Conservation (phyloP, 2,797 vertebrate species). For the Coendou prehensilis region DNA sequence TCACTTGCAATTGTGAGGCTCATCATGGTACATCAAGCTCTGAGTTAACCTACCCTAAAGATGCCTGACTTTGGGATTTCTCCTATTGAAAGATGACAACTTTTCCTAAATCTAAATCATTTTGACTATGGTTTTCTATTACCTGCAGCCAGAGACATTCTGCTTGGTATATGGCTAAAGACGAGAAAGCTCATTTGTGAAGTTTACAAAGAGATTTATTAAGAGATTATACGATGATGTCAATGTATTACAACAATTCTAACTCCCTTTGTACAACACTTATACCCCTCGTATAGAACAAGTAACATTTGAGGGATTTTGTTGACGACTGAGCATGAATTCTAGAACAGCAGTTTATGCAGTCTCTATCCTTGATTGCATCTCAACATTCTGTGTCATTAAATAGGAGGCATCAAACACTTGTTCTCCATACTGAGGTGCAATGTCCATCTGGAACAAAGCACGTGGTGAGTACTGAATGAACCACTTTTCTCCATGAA, state of each 20-base stretch:
- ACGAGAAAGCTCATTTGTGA: conserved; percentile 33
- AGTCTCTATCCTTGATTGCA: not conserved
- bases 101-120: conserved; percentile 32
- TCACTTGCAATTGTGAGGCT: conserved; percentile 15
- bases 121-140: conserved; percentile 18
- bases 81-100: not conserved
- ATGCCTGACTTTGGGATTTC: conserved; percentile 20
- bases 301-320: not conserved
- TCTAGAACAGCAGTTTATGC: not conserved
- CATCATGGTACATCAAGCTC: not conserved
- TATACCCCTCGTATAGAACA: not conserved
- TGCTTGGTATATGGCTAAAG: conserved; percentile 40
- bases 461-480: not conserved
- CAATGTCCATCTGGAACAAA: conserved; percentile 10
- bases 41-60: conserved; percentile 5
- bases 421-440: not conserved
- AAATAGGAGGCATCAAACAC: not conserved
- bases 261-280: not conserved
- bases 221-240: not conserved
- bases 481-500: not conserved
- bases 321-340: not conserved
- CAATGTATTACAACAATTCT: not conserved
- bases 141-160: not conserved
- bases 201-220: not conserved
- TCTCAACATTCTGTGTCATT: conserved; percentile 4